Evolutionary conservation across 2,113 vertebrate species (phyloP), one percentile per base, ranked within the genome.

Genomic region (Ailurus styani): DNA sequence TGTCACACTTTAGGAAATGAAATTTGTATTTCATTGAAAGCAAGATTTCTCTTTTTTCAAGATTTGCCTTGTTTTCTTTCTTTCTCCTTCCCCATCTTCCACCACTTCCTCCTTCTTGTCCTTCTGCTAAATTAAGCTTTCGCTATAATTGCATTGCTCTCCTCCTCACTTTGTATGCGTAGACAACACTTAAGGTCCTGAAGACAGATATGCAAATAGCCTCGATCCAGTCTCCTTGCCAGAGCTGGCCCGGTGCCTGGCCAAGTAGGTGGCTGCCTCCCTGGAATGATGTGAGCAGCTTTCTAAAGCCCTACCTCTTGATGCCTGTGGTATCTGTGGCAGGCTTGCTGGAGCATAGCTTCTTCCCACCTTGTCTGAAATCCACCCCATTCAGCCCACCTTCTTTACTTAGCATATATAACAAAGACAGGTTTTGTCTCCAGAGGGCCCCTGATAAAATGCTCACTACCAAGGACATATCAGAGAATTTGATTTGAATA

Each of bases 201-300:
- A 83, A 96, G 66, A 93, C n/a, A 97, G 78, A 84, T 84, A 85
- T 29, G 73, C 40, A 91, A 87, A 95, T 68, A 70, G n/a, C 66
- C 68, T 93, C 68, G 31, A 72, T 92, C 27, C 54, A 89, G 3
- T 79, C 12, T 95, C 18, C 42, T 34, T 34, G 60, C 42, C 79
- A 84, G 70, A 87, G 62, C 37, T 95, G 94, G 84, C 55, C 62
- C 2, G 1, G 2, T 40, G 66, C 87, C 66, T 18, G 31, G 86
- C n/a, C 47, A 70, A 50, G 66, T 25, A 40, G 14, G 52, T 54
- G 70, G 29, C 47, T 93, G 45, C 47, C 85, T 25, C 1, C 3
- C 6, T 45, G 8, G 45, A 81, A 37, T 0, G 14, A 40, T 11
- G 20, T 50, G 62, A 84, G 29, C 50, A 87, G 21, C 20, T 12